Evolutionary conservation across 2,113 vertebrate genomes (phyloP), one percentile per base, ranked within the genome.

Genomic region (Paraplagusia blochii): DNA sequence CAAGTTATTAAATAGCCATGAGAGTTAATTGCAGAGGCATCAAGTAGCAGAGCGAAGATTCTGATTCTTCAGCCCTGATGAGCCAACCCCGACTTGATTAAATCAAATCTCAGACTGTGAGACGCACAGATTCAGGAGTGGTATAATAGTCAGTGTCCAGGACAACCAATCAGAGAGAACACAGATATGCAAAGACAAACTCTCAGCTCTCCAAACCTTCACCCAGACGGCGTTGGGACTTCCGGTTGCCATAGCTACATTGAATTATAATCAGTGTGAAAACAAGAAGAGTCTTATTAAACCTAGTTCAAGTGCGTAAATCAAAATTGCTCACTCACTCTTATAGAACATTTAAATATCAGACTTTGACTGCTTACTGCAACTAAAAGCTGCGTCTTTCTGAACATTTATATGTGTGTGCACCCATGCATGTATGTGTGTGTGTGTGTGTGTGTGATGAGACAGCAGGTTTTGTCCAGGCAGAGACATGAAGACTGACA

Each of bases 211-310:
- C 19, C 3, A 5, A 14, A 13, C 34, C 63, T 65, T 70, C 61
- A 18, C 35, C 35, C 65, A 68, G 67, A 74, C 47, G 57, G 68
- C 49, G 72, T 46, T 7, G 56, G 76, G 81, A 80, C 78, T 77
- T 75, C 78, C 68, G 65, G 86, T 88, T 83, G 82, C 80, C 47
- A 88, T 83, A 61, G 76, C 40, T 69, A 82, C 69, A 3, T 39
- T 1, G 16, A 63, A 58, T 74, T 43, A 58, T 62, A 63, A 66
- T 62, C 62, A 67, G 77, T 10, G 77, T 10, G 2, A 29, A 50
- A 22, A 35, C n/a, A 6, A 17, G 33, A 36, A 34, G 49, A 9
- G 15, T 33, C 33, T 16, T 51, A 51, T 15, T 35, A 9, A 51
- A 36, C 8, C 44, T 9, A 44, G 16, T 16, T 44, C 51, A 46